Evolutionary conservation across 1,140 invertebrate species (phyloP), one percentile per base, ranked within the genome.

Genomic region (Drosophila dunni): DNA sequence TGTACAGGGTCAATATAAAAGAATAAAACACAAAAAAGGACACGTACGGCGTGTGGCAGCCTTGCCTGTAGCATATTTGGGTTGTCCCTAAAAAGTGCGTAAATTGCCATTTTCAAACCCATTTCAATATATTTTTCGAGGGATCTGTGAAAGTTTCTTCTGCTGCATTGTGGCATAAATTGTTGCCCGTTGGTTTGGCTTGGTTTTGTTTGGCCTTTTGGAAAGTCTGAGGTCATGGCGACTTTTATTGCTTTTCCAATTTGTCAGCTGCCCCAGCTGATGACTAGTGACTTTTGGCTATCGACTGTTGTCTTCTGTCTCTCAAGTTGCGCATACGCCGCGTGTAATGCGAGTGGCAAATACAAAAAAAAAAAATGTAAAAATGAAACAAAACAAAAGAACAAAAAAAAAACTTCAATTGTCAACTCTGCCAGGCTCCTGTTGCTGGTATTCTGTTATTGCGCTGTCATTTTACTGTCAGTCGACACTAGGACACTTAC

Each of bases 81-180:
- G 58, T 73, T 74, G 66, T 74, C 66, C 73, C 79, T 71, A 88
- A 78, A 29, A 84, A 80, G 84, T 88, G 83, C 83, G 83, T 88
- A 88, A 88, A 88, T 88, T 88, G 83, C 84, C 79, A 88, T 89
- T 86, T 86, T 83, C 76, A 75, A 86, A 83, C 68, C 81, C 79
- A 88, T 88, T 88, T 88, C 83, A 83, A 86, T 88, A 86, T 61
- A 65, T 71, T 68, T 73, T 54, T 7, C 11, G 17, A 34, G 45
- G 45, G 20, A 58, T 53, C 38, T 62, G 70, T 51, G 17, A 77
- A 69, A 78, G 69, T 72, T 44, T 44, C 53, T 58, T 58, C 20
- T 57, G 13, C 13, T 57, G 13, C 38, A 72, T 38, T 72, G 63
- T 51, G 63, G 62, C 53, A 58, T 54, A 73, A 68, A 66, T 73